phyloP scores from a whole-genome alignment of 2,113 vertebrate genomes.

The Tyrannus savana region DNA sequence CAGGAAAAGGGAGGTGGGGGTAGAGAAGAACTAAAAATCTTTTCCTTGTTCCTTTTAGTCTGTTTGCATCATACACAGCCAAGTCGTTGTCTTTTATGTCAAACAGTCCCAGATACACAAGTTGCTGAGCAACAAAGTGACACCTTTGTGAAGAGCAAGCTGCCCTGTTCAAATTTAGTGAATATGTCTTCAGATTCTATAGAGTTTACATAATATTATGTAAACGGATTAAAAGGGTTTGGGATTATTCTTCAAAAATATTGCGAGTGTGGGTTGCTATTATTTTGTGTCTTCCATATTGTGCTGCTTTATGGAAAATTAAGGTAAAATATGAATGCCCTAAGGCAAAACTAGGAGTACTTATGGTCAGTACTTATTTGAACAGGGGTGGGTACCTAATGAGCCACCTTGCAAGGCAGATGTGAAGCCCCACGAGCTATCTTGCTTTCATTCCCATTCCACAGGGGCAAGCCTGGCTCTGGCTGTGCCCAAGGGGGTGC shows the following conservation, averaged over 20 bases:
- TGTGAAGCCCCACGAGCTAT: accelerated
- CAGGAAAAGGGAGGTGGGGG: neutral
- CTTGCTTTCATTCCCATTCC: accelerated
- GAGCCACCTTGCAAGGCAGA: accelerated
- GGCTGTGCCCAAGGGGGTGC: neutral
- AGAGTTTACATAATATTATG: neutral
- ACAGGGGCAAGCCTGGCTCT: no score
- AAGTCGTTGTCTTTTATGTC: neutral
- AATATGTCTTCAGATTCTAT: neutral
- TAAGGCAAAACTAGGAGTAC: neutral
- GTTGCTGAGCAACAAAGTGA: neutral
- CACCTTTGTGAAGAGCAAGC: neutral
- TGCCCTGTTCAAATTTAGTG: neutral
- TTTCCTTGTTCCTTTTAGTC: neutral
- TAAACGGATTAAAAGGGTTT: neutral
- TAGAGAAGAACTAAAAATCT: neutral
- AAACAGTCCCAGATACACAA: neutral
- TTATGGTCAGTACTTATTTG: neutral
- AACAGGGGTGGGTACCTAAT: accelerated
- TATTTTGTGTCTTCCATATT: neutral
- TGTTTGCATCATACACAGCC: accelerated
- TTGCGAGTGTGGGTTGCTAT: neutral
- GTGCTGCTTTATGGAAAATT: neutral
- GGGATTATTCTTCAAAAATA: neutral
- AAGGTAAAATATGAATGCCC: neutral